Base-by-base conservation (phyloP, 2,797 vertebrate species). In the Tokudaia tokunoshimensis region DNA sequence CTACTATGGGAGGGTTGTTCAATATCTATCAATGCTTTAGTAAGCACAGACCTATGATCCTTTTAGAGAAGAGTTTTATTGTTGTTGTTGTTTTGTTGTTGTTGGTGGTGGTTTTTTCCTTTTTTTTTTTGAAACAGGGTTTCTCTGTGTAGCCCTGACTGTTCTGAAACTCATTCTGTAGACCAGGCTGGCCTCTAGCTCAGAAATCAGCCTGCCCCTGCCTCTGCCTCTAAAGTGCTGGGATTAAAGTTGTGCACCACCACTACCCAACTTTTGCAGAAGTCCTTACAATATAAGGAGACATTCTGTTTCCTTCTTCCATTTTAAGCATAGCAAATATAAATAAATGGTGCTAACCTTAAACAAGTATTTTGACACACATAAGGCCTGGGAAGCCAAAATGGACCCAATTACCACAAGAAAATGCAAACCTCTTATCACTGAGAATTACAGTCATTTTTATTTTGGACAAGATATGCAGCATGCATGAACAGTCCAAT, bases 371-470 rank as follows among this genome's bases (percentile, higher is more conserved):
- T 4, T 83, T 20, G n/a, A 50, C 19, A 20, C 17, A 57, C 89
- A 0, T 24, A 55, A n/a, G 22, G 4, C 2, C 6, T 15, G 13
- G 37, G 4, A 37, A 19, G 13, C 31, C 26, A 14, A 70, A 12
- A 8, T 9, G 3, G 13, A 4, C 10, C 9, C 1, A 59, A 5
- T 11, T 3, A 44, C 8, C 55, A 6, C 19, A 70, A 50, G 34
- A 1, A 26, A 14, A 47, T 67, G 1, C 37, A 15, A 72, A 31
- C 15, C 26, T 26, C 61, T 79, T 67, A 31, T 65, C 26, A 86
- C 31, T n/a, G 20, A 20, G 6, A 55, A 70, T 55, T 55, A 17
- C 20, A 52, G 26, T 5, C 14, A 9, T n/a, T 87, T 80, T 67
- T 19, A 52, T 81, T 92, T 55, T 65, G 11, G n/a, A 52, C 55